Conservation (phyloP, 2,113 vertebrate genomes). For the Protomyctophum bolini region DNA sequence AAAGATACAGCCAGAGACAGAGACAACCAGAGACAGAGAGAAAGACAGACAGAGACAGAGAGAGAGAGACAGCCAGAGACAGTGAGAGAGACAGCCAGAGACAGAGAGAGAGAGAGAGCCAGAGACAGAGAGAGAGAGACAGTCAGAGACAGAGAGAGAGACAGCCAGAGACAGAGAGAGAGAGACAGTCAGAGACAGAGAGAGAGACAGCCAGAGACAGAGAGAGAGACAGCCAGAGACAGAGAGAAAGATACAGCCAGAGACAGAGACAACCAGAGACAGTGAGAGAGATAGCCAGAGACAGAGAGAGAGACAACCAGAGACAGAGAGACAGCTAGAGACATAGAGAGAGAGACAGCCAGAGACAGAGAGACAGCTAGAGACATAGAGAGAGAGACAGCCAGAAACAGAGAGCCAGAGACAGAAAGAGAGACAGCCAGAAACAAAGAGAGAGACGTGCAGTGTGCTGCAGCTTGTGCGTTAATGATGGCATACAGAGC, state of each 20-base stretch:
- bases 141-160: not conserved
- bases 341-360: not conserved
- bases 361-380: constrained; percentile 12
- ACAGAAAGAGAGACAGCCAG: not conserved
- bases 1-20: constrained; percentile 8
- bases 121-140: not conserved
- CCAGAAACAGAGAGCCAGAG: constrained; percentile 14
- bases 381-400: not conserved
- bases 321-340: not conserved
- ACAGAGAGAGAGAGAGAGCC: no score
- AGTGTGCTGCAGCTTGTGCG: constrained; percentile 43
- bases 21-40: constrained; percentile 2
- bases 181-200: no score
- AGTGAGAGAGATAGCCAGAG: no score
- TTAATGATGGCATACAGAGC: constrained; percentile 64
- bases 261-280: no score
- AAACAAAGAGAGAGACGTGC: not conserved
- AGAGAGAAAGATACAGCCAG: no score
- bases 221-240: no score
- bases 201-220: no score
- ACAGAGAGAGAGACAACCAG: no score
- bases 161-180: not conserved
- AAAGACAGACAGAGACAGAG: not conserved
- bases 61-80: not conserved
- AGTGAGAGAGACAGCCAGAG: not conserved